phyloP scores from a whole-genome alignment of 2,113 vertebrate genomes.

The Pollachius pollachius region DNA sequence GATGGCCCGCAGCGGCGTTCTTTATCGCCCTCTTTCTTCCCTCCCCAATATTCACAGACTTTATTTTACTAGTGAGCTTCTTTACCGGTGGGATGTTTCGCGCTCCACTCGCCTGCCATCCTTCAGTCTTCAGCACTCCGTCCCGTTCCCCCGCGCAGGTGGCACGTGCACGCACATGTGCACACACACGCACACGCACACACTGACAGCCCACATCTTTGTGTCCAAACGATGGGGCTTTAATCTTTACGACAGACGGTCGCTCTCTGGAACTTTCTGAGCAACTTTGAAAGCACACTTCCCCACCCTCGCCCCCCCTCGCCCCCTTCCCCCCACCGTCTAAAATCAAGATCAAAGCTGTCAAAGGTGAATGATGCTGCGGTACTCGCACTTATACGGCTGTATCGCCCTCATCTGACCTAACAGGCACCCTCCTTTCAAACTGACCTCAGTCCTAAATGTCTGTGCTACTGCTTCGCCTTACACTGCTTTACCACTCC shows the following conservation, averaged over 20 bases:
- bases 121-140: constrained; percentile 20
- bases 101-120: constrained; percentile 24
- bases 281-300: constrained; percentile 38
- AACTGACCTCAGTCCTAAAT: background rate
- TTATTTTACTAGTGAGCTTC: background rate
- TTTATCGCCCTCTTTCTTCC: background rate
- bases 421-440: background rate
- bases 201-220: constrained; percentile 48
- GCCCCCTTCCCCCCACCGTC: constrained; percentile 25
- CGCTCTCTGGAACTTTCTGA: constrained; percentile 35
- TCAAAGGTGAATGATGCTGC: background rate
- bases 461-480: background rate
- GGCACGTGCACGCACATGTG: background rate
- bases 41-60: background rate
- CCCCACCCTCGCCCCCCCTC: constrained; percentile 1
- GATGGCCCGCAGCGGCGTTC: background rate
- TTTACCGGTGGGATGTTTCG: constrained; percentile 20
- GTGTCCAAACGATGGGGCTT: constrained; percentile 32
- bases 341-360: constrained; percentile 4
- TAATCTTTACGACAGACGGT: constrained; percentile 53
- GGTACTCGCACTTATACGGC: background rate
- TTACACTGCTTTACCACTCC: background rate
- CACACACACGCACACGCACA: background rate
- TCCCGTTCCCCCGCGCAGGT: too few species aligned
- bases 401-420: constrained; percentile 20